A percentile compares a stretch with the other conserved stretches of the same genome.
phyloP scores from a whole-genome alignment of 2,113 vertebrate genomes.

The Tautogolabrus adspersus region DNA sequence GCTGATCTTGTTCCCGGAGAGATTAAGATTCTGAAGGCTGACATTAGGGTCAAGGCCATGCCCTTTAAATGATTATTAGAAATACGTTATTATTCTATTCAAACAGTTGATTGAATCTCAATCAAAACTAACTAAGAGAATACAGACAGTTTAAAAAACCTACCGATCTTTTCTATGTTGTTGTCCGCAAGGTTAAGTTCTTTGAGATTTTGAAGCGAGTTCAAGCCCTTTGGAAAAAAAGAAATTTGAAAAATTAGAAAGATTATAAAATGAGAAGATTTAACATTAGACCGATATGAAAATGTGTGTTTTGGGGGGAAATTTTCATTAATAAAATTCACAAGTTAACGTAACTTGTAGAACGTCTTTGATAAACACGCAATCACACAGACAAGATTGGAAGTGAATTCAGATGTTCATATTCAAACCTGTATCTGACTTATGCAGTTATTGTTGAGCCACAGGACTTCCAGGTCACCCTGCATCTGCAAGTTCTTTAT shows the following conservation, averaged over 20 bases:
- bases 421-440: constrained; percentile 81
- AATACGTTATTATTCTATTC: constrained; percentile 16
- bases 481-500: constrained; percentile 84
- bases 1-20: constrained; percentile 91
- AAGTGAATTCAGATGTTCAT: neutral
- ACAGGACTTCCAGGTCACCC: constrained; percentile 80
- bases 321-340: neutral
- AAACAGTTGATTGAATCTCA: constrained; percentile 22
- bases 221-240: constrained; percentile 81
- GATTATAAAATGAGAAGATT: neutral
- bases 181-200: constrained; percentile 90
- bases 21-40: constrained; percentile 87
- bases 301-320: neutral
- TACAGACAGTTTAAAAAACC: constrained; percentile 38
- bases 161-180: constrained; percentile 85
- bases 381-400: neutral
- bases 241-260: neutral
- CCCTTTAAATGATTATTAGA: constrained; percentile 74
- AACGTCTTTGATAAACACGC: neutral
- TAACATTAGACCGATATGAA: neutral
- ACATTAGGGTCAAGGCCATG: constrained; percentile 85
- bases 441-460: constrained; percentile 88
- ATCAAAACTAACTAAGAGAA: constrained; percentile 26
- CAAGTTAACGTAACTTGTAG: neutral
- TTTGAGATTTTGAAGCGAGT: constrained; percentile 82